Base-by-base conservation (phyloP, 2,113 vertebrate species). In the Neolamprologus falcicula region DNA sequence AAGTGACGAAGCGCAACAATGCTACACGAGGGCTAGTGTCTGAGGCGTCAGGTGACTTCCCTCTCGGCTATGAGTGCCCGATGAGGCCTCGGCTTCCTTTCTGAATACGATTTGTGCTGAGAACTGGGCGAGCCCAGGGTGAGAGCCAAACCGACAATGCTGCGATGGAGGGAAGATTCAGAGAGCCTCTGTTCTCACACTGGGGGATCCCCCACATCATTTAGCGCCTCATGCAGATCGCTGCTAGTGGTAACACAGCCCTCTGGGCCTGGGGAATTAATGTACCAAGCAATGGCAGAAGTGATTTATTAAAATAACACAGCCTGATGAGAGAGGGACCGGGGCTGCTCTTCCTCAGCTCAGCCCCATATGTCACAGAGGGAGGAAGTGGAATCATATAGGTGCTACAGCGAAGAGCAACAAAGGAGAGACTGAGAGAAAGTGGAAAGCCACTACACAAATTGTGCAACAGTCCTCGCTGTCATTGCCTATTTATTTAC, bases 401-500 rank as follows among this genome's bases (percentile, higher is more conserved):
- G 90, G 86, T 79, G 86, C 86, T 59, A 12, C n/a, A 14, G 68
- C 59, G 14, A 61, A 80, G 66, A 52, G 82, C 63, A 83, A 40
- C 55, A 40, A 82, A 89, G 87, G 80, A 83, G 86, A 59, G 79
- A 82, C 40, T 4, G 90, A 86, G 86, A 40, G 88, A 85, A 93
- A 92, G 89, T 84, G 86, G 90, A 93, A 81, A 45, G 89, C 83
- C 85, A 61, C 89, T 80, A 42, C 90, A 88, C 92, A 91, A 93
- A 93, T 90, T 85, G 90, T 86, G 89, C 90, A 55, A 83, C 92
- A 89, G 91, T 92, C 93, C 94, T 90, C 68, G 81, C 94, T 89
- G 89, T 91, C 94, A 92, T 90, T 93, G 94, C 93, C 94, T 94
- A 95, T 95, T 95, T 95, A 95, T 95, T 95, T 95, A 92, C 84